Percentiles rank a stretch among this genome's conserved stretches.
phyloP scores from a whole-genome alignment of 30 jellyfish, hydroid and myxozoan species.

The Aurelia coerulea region DNA sequence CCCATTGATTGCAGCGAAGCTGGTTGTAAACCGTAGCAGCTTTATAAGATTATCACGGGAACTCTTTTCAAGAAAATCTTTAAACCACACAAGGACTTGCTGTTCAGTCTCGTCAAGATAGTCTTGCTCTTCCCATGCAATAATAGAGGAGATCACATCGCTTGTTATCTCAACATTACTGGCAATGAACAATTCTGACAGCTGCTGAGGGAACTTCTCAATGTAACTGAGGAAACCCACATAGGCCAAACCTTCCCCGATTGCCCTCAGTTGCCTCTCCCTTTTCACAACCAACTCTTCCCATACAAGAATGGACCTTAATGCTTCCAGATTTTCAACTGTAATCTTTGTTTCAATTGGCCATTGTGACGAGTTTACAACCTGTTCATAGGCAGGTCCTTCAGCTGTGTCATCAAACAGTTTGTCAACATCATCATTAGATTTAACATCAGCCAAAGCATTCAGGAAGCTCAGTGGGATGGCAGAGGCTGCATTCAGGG shows the following conservation, averaged over 20 bases:
- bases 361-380: constrained; percentile 51
- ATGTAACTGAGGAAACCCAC: constrained; percentile 26
- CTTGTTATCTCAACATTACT: constrained; percentile 31
- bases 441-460: neutral
- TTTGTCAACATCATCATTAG: constrained; percentile 24
- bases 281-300: constrained; percentile 40
- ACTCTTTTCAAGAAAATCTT: neutral
- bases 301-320: constrained; percentile 3
- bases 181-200: constrained; percentile 24
- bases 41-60: neutral
- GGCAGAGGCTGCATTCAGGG: constrained; percentile 37
- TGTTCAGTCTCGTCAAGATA: constrained; percentile 7
- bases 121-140: constrained; percentile 43
- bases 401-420: constrained; percentile 47
- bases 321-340: constrained; percentile 18
- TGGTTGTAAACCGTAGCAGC: no score
- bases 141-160: constrained; percentile 19
- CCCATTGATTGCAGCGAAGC: no score
- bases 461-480: constrained; percentile 29
- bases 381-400: constrained; percentile 72
- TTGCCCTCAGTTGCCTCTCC: constrained; percentile 53
- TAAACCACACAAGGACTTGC: constrained; percentile 12
- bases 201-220: constrained; percentile 18
- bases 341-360: constrained; percentile 10
- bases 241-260: constrained; percentile 42